Evolutionary conservation across 2,888 invertebrate genomes (phyloP), one percentile per base, ranked within the genome.

Genomic region (Xanthia togata): DNA sequence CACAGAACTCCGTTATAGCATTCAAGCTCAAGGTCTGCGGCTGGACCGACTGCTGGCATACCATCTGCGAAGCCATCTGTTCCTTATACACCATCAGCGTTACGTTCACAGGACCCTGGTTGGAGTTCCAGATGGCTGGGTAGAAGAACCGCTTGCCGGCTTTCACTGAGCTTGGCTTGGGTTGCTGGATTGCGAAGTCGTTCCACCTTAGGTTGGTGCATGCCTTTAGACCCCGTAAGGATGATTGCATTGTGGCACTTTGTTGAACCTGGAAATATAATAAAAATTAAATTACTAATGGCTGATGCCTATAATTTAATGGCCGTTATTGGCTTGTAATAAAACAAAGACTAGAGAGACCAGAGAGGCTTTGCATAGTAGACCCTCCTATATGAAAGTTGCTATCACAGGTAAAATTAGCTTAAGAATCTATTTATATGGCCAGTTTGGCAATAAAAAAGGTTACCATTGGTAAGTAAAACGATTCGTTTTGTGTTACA

Each of bases 1-100:
- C 98, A 90, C 98, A 98, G 93, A 98, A 98, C 95, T 98, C 98
- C 12, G 98, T 98, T 53, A 98, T 97, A 12, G 98, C 98, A 86
- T 97, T 97, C 81, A 98, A 94, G 88, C 97, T 97, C 90, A 97
- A 96, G 59, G 97, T 97, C 82, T 97, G 97, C 50, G 97, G 96
- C 59, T 97, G 97, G 11, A 97, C 97, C 14, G 97, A 97, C 78
- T 97, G 96, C 89, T 98, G 98, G 91, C 97, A 97, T 12, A 97
- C 97, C 83, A 97, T 92, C 83, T 97, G 97, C 26, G 97, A 97
- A 0, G 97, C 97, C 93, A 97, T 96, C 85, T 97, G 97, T 86
- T 97, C 97, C 77, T 97, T 97, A 70, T 97, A 97, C 68, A 98
- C 95, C 91, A 97, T 97, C 87, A 98, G 91, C 0, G 98, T 98